A percentile compares a stretch with the other conserved stretches of the same genome.
These are phyloP conservation scores for Oncopeltus fasciatus DNA, from an alignment of 1,140 invertebrate species.

Conservation along the genomic window DNA sequence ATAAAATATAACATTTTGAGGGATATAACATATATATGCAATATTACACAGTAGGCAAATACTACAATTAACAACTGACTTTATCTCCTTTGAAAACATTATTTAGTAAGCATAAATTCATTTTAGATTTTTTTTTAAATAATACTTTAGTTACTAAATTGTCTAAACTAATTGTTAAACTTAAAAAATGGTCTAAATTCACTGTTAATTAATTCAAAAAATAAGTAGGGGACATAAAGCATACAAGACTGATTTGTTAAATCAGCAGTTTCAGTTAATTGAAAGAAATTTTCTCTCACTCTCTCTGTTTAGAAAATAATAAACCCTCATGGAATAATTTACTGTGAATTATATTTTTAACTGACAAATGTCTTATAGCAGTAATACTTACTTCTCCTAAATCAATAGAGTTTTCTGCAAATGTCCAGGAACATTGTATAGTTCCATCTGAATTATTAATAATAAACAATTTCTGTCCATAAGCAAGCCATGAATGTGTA, in stretches of 20 bases:
- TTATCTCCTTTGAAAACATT: too few species aligned
- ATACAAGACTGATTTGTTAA: neutral
- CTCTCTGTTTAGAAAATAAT: neutral
- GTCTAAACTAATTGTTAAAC: too few species aligned
- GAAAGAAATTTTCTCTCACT: neutral
- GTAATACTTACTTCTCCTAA: neutral
- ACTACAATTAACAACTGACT: too few species aligned
- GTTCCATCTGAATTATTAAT: neutral
- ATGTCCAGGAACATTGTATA: neutral
- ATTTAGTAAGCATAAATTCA: too few species aligned
- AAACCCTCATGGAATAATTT: neutral
- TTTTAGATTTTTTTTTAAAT: too few species aligned
- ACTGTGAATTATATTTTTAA: neutral
- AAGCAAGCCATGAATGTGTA: neutral
- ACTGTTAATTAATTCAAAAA: too few species aligned
- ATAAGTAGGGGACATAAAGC: too few species aligned
- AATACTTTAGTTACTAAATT: too few species aligned
- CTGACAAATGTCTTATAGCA: neutral
- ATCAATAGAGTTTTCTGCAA: neutral
- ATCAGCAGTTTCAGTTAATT: neutral
- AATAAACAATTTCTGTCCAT: neutral
- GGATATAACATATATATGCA: too few species aligned
- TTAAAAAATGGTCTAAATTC: too few species aligned
- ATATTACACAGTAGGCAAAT: too few species aligned
- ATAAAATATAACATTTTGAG: too few species aligned